A percentile compares a stretch with the other conserved stretches of the same genome.
These are phyloP conservation scores for Drosophila seclusa DNA, from an alignment of 2,888 invertebrate genomes.

Conservation along the genomic window DNA sequence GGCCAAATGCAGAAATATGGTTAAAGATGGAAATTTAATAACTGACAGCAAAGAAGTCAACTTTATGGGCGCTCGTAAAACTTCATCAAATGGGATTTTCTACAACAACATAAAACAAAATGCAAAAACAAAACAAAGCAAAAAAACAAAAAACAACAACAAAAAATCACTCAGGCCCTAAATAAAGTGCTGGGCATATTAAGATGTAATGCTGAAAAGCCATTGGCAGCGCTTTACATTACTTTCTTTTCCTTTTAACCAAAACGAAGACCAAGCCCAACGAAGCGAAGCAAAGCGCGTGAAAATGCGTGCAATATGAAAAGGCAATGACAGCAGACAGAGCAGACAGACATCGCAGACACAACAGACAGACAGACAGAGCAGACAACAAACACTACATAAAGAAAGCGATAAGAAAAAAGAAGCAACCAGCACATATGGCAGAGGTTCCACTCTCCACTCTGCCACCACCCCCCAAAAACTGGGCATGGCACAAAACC, in stretches of 20 bases:
- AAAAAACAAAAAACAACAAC: background rate
- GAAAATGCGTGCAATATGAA: constrained; percentile 73
- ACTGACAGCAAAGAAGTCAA: constrained; percentile 56
- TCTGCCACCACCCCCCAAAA: background rate
- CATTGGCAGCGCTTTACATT: constrained; percentile 45
- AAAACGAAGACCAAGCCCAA: constrained; percentile 31
- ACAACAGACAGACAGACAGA: background rate
- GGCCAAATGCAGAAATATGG: constrained; percentile 26
- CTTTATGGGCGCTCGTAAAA: constrained; percentile 64
- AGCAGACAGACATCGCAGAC: background rate
- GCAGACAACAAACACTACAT: constrained; percentile 3
- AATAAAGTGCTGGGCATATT: constrained; percentile 62
- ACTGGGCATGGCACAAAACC: constrained; percentile 43
- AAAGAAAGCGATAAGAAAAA: constrained; percentile 3
- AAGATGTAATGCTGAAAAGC: constrained; percentile 67
- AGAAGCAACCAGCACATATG: constrained; percentile 42
- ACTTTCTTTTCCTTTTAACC: constrained; percentile 8
- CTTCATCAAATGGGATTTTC: constrained; percentile 41
- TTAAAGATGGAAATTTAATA: constrained; percentile 73
- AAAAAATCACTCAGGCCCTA: constrained; percentile 71
- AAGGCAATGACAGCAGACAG: constrained; percentile 44
- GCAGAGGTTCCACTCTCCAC: constrained; percentile 2
- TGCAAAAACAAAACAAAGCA: constrained; percentile 50
- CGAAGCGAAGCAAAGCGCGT: constrained; percentile 71
- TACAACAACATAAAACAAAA: background rate